Base-by-base conservation (phyloP, 2,888 invertebrate genomes). In the Colostygia pectinataria region DNA sequence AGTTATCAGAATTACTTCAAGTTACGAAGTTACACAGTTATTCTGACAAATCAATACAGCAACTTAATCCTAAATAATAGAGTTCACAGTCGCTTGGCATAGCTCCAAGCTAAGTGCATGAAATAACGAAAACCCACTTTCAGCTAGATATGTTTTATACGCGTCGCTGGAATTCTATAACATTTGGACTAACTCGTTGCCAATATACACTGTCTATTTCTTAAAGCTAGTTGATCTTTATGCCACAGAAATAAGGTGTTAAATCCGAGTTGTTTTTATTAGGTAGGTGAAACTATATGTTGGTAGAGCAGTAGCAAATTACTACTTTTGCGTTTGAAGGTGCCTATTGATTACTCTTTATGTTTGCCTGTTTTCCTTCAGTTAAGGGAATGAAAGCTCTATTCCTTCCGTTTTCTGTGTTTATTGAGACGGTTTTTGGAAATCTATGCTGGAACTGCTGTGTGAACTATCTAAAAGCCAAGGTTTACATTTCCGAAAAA, bases 91-190 rank as follows among this genome's bases (percentile, higher is more conserved):
- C 53, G 68, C 60, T 66, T 78, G 76, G 77, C 79, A 68, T 39
- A 40, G 50, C 37, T 62, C 70, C 74, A 76, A 68, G 55, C 57
- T 66, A 71, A 71, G 74, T 73, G 66, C 66, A 61, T 63, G 71
- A 74, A 74, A 76, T 80, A 78, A 75, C 73, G 69, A 76, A 77
- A 78, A 80, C 77, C 78, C 74, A 75, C 77, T 78, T 79, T 76
- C 71, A 65, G 75, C 74, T 42, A 42, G 48, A 48, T 78, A 77
- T 77, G 74, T 78, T 80, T 80, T 77, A 77, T 79, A 72, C 66
- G 71, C 72, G 61, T 72, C 68, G 63, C 68, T 73, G 69, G 70
- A 67, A 74, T 71, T 74, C 71, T 67, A 71, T 74, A 72, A 72
- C 65, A 61, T 65, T 67, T 61, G 63, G 53, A 62, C 64, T 59